Base-by-base conservation (phyloP, 2,113 vertebrate genomes). In the Octodon degus region DNA sequence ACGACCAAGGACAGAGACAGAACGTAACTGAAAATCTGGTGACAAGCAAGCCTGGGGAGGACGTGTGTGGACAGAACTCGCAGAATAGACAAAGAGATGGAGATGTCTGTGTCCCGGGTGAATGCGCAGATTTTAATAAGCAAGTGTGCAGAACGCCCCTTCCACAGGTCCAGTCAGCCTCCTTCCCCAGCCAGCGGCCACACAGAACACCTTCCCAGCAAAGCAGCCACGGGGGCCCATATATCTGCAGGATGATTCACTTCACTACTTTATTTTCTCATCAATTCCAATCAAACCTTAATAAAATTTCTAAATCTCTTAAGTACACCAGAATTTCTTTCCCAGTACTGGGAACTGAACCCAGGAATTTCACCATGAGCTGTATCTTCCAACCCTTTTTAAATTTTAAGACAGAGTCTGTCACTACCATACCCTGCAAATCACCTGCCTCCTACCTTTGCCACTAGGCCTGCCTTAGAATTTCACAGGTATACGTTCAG, bases 221-320 rank as follows among this genome's bases (percentile, higher is more conserved):
- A 76, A 91, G 85, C 27, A 16, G 80, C 30, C 32, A 20, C 1
- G 5, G 53, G 34, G 19, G 25, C 43, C 50, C 16, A 58, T 5
- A 67, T 2, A 40, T 19, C 58, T 1, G 0, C 16, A 1, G 8
- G 24, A 50, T 6, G 17, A 40, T 37, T 95, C 70, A 76, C 53
- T 94, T 90, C 30, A 62, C 34, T 50, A 85, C 13, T 62, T 89
- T 83, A 76, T 67, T 90, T 86, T 93, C 74, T 86, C 32, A 92
- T 14, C 25, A 74, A 86, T 91, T 86, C 34, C 9, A 89, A 17
- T 55, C 47, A 89, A 95, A 91, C 7, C 79, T 94, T 90, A 60
- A 17, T 84, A 53, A 65, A 67, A 94, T 50, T 67, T 82, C 74
- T 85, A 93, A 88, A 96, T 85, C 40, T 93, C 88, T 82, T 25